Evolutionary conservation across 2,888 invertebrate genomes (phyloP).

Genomic region (Tridacna gigas): DNA sequence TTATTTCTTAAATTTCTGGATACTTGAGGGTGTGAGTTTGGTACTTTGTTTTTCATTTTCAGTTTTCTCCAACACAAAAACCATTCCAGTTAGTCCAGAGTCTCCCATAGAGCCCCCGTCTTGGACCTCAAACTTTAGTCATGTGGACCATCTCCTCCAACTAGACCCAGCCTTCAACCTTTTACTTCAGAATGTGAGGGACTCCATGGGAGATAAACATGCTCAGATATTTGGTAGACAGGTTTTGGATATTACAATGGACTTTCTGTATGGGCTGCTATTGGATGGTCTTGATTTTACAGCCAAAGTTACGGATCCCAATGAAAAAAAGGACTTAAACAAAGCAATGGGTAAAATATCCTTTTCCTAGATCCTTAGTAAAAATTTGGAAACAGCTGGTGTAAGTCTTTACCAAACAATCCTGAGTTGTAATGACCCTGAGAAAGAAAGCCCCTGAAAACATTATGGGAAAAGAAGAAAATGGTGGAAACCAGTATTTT

Average conservation of each 20-base stretch:
- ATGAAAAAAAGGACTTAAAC: conserved; percentile 63
- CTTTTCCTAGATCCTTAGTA: not conserved
- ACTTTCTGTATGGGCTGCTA: conserved; percentile 75
- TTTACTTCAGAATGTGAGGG: conserved; percentile 71
- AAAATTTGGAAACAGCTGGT: not conserved
- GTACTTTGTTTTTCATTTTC: conserved; percentile 12
- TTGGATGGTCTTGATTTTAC: conserved; percentile 69
- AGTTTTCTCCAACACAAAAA: conserved; percentile 66
- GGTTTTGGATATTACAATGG: conserved; percentile 74
- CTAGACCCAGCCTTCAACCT: conserved; percentile 75
- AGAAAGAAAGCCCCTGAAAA: too few species aligned
- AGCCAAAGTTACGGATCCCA: conserved; percentile 46
- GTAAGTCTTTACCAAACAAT: not conserved
- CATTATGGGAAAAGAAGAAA: too few species aligned
- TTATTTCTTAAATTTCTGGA: too few species aligned
- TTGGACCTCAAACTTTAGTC: conserved; percentile 46
- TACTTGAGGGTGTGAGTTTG: too few species aligned
- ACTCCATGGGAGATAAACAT: conserved; percentile 70
- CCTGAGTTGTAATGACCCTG: too few species aligned
- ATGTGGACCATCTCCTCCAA: conserved; percentile 71
- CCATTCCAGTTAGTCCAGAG: conserved; percentile 37
- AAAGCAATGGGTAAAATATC: conserved; percentile 55
- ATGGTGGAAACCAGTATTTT: too few species aligned
- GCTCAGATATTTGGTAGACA: conserved; percentile 76
- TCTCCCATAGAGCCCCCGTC: conserved; percentile 46